Evolutionary conservation across 2,113 vertebrate genomes (phyloP).

Genomic region (human (Homo sapiens)): GRCh38 chr5:166555001-166555500

Average conservation of each 20-base stretch:
- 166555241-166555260: background rate
- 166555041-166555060: background rate
- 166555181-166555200: background rate
- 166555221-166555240: background rate
- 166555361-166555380: background rate
- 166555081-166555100: background rate
- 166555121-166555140: background rate
- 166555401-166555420: constrained; percentile 53
- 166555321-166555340: background rate
- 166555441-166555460: constrained; percentile 11
- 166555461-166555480: constrained; percentile 55
- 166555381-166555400: constrained; percentile 13
- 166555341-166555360: background rate
- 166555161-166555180: background rate
- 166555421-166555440: constrained; percentile 20
- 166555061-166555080: background rate
- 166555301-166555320: background rate
- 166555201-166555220: background rate
- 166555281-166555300: background rate
- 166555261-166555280: background rate
- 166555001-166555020: background rate
- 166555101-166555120: constrained; percentile 25
- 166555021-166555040: background rate
- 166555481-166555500: constrained; percentile 36
- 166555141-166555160: background rate